Base-by-base conservation (phyloP, 1,140 invertebrate species). In the Bicyclus anynana region DNA sequence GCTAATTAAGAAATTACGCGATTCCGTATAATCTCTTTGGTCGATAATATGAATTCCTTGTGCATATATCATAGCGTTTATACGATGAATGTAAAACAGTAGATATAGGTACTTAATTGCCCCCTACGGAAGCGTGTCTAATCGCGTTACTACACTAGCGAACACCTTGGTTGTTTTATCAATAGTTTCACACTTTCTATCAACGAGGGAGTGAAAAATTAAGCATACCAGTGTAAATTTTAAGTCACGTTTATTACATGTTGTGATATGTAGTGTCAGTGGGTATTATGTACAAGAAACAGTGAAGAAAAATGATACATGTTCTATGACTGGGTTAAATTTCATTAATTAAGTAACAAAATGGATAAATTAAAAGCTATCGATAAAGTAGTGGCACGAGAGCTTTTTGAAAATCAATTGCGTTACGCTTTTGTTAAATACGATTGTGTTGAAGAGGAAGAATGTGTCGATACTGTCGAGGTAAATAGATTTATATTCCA, bases 331-430 rank as follows among this genome's bases (percentile, higher is more conserved):
- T n/a, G n/a, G n/a, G n/a, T n/a, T n/a, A n/a, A n/a, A n/a, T n/a
- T n/a, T n/a, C n/a, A n/a, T n/a, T n/a, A n/a, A n/a, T 21, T 21
- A 0, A 10, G 14, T 16, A 14, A 2, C 9, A 20, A 26, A 26
- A 79, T 82, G 74, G 47, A 62, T 16, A 72, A 71, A 20, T 50
- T 69, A 29, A 78, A 62, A 58, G 67, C 62, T 6, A 57, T 72
- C 55, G 80, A 84, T 26, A 84, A 74, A 53, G 55, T 60, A 0
- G 74, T 80, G 37, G 83, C 83, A 0, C 66, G 84, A 7, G 77
- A 84, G 52, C 52, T 70, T 18, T 87, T 87, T 55, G 81, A 87
- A 52, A 84, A 84, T 55, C 84, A 87, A 56, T 56, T 87, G 35
- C 64, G 73, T 12, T 82, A 64, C 40, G 80, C 77, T 13, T 87